phyloP scores from a whole-genome alignment of 2,888 invertebrate species.

The Prosapia bicincta region DNA sequence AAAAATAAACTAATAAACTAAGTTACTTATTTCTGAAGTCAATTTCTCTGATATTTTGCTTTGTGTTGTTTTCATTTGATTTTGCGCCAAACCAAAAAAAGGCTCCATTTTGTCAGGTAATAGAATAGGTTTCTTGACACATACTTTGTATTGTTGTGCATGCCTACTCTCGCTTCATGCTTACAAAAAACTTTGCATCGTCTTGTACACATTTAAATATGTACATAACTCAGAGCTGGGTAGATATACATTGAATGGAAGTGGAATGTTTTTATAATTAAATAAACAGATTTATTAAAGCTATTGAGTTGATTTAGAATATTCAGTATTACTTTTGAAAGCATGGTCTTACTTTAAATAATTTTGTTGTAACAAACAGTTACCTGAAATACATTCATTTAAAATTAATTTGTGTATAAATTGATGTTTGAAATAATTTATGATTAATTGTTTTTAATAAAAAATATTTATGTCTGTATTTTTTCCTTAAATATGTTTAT shows the following conservation, averaged over 20 bases:
- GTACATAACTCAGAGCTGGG: not conserved
- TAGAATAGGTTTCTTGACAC: conserved; percentile 30
- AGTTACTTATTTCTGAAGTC: not conserved
- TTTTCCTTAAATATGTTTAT: no score
- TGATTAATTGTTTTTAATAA: no score
- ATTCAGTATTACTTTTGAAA: not conserved
- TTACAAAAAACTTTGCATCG: not conserved
- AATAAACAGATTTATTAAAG: not conserved
- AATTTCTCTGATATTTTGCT: conserved; percentile 36
- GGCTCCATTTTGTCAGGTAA: conserved; percentile 78
- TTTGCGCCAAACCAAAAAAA: conserved; percentile 39
- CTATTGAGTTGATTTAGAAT: not conserved
- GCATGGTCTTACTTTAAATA: no score
- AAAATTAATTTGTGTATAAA: no score
- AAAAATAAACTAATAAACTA: not conserved
- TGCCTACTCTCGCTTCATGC: conserved; percentile 4
- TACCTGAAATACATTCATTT: no score
- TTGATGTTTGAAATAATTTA: no score
- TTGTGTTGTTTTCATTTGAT: conserved; percentile 39
- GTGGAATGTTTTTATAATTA: not conserved
- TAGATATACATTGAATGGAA: not conserved
- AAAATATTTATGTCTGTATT: no score
- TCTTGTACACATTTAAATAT: not conserved
- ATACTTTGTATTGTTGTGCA: conserved; percentile 27
- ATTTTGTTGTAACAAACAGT: no score